Percentiles rank a stretch among this genome's conserved stretches.
These are phyloP conservation scores for Tribolium freemani DNA, from an alignment of 2,888 invertebrate genomes.

Conservation along the genomic window DNA sequence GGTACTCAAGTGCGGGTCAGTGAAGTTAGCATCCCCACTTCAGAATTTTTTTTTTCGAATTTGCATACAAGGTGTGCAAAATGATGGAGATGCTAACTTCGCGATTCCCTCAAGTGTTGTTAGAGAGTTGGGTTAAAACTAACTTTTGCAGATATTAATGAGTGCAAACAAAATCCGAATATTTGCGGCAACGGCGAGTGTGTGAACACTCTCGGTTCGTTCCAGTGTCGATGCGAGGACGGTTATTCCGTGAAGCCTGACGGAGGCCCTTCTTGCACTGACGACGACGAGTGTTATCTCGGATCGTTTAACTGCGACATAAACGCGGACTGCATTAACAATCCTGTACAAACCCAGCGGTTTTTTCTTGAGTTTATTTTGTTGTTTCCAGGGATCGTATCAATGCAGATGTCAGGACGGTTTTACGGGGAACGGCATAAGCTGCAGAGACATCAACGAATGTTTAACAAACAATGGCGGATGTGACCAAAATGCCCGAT, in stretches of 20 bases:
- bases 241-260: constrained; percentile 88
- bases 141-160: constrained; percentile 75
- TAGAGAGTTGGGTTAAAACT: background rate
- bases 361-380: background rate
- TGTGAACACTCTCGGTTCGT: constrained; percentile 87
- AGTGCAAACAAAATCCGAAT: constrained; percentile 77
- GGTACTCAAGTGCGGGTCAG: constrained; percentile 66
- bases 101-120: background rate
- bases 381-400: constrained; percentile 79
- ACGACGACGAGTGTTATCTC: constrained; percentile 87
- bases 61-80: too few species aligned
- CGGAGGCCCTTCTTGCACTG: constrained; percentile 81
- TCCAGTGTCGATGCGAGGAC: constrained; percentile 84
- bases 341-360: constrained; percentile 71
- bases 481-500: constrained; percentile 85
- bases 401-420: constrained; percentile 87
- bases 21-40: too few species aligned
- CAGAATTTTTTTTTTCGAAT: too few species aligned
- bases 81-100: too few species aligned
- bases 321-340: constrained; percentile 84
- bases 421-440: constrained; percentile 83
- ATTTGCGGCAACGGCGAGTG: constrained; percentile 86
- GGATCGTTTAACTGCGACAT: constrained; percentile 84
- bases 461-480: constrained; percentile 87
- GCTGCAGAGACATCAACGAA: constrained; percentile 87